Percentiles rank a stretch among this genome's conserved stretches.
Conservation (phyloP, 2,888 invertebrate species). For the Portevinia maculata region DNA sequence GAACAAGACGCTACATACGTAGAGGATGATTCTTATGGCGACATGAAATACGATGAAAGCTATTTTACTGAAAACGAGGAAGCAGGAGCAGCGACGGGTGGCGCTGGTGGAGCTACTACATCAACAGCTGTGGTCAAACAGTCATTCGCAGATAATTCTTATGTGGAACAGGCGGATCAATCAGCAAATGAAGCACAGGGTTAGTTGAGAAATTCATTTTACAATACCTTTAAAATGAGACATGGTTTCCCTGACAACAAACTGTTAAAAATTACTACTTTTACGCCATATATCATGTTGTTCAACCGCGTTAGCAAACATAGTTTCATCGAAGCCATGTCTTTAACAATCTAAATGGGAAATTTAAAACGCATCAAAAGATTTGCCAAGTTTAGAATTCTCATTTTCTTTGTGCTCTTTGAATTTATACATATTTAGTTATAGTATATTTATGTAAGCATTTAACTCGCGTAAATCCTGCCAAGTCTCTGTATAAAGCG, state of each 20-base stretch:
- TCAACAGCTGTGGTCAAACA: constrained; percentile 81
- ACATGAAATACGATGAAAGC: constrained; percentile 84
- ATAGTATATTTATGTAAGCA: constrained; percentile 11
- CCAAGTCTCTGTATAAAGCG: constrained; percentile 44
- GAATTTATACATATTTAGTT: constrained; percentile 44
- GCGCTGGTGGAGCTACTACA: constrained; percentile 79
- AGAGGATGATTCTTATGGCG: constrained; percentile 87
- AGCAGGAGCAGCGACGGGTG: constrained; percentile 78
- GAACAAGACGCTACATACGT: constrained; percentile 87
- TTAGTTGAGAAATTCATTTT: constrained; percentile 78
- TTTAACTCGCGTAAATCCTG: constrained; percentile 10
- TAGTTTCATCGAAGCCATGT: constrained; percentile 48
- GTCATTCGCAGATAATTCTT: constrained; percentile 81
- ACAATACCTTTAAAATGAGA: constrained; percentile 36
- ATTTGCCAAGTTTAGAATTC: constrained; percentile 46
- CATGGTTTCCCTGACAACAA: constrained; percentile 41
- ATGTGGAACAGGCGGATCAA: constrained; percentile 82
- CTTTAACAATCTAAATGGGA: constrained; percentile 55
- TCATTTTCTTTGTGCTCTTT: constrained; percentile 54
- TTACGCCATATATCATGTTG: neutral
- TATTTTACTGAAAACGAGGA: constrained; percentile 83
- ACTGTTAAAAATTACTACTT: too few species aligned
- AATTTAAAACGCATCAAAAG: constrained; percentile 39
- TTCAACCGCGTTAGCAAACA: neutral
- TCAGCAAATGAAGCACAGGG: constrained; percentile 83